Evolutionary conservation across 2,888 invertebrate genomes (phyloP).

Genomic region (Euplexia lucipara): DNA sequence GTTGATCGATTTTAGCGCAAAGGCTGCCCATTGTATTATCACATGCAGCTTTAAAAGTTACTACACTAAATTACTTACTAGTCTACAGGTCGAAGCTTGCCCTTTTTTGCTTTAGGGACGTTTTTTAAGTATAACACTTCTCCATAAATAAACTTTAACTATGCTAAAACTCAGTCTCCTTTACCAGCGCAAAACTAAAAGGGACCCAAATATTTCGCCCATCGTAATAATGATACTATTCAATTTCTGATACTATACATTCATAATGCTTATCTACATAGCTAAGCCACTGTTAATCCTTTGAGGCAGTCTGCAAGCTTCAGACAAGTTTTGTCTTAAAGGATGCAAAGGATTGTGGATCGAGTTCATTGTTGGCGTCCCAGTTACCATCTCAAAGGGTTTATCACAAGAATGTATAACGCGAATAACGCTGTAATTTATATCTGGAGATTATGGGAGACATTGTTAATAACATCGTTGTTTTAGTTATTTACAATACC

Average conservation of each 20-base stretch:
- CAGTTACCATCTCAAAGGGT: slow-evolving; percentile 49
- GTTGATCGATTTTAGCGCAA: too few relatives aligned
- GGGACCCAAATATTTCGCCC: too few relatives aligned
- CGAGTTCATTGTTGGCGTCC: slow-evolving; percentile 44
- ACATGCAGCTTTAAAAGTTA: too few relatives aligned
- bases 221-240: too few relatives aligned
- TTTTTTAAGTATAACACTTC: too few relatives aligned
- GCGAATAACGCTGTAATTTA: slow-evolving; percentile 37
- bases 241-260: neutral
- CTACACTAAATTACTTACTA: too few relatives aligned
- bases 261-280: slow-evolving; percentile 5
- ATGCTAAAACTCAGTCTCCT: too few relatives aligned
- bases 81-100: too few relatives aligned
- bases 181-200: too few relatives aligned
- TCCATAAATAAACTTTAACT: too few relatives aligned
- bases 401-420: slow-evolving; percentile 44
- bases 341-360: slow-evolving; percentile 46
- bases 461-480: slow-evolving; percentile 6
- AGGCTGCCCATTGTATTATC: too few relatives aligned
- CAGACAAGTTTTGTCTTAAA: slow-evolving; percentile 46
- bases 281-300: slow-evolving; percentile 44
- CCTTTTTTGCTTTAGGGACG: too few relatives aligned
- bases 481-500: neutral
- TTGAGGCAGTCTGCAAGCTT: slow-evolving; percentile 24
- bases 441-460: slow-evolving; percentile 27